Evolutionary conservation across 2,797 vertebrate genomes (phyloP), one percentile per base, ranked within the genome.

Genomic region (Pempheris klunzingeri): DNA sequence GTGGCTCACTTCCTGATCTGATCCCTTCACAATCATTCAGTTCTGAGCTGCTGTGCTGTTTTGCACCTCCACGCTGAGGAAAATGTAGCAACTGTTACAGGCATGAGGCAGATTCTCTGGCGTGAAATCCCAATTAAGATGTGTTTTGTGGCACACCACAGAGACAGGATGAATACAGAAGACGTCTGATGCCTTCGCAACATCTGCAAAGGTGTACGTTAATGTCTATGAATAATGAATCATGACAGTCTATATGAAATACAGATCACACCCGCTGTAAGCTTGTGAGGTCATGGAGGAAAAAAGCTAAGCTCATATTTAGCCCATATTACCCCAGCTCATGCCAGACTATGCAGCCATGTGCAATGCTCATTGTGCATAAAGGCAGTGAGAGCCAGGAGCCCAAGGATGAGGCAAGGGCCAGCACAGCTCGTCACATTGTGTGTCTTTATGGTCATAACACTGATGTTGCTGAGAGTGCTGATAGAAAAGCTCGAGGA

Each of bases 401-500:
- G 41, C 57, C 50, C 32, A 9, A 24, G 75, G 79, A 65, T 67
- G 64, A 83, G 60, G 78, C 68, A 57, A 77, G 67, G 71, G 82
- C 30, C 57, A 15, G 44, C 12, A 32, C 50, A 44, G 53, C 80
- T 85, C 55, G 55, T 86, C 81, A 87, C 53, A 10, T 69, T 70
- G 69, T 53, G 43, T 77, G 67, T 87, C 83, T 90, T 72, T 52
- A 63, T 81, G 82, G 84, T 86, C 79, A 68, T 52, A 72, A 71
- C 66, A 50, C 63, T 78, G 81, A 89, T 86, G 83, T 88, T 15
- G 55, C 75, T 61, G 34, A 82, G 69, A 77, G 74, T 52, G 55
- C 61, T 87, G 86, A 86, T 70, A 85, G 72, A 66, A 71, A 77
- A 81, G 74, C 80, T 84, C 69, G 55, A 82, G 75, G 78, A 90